Conservation (phyloP, 2,888 invertebrate genomes). For the Cacoxenus indagator region DNA sequence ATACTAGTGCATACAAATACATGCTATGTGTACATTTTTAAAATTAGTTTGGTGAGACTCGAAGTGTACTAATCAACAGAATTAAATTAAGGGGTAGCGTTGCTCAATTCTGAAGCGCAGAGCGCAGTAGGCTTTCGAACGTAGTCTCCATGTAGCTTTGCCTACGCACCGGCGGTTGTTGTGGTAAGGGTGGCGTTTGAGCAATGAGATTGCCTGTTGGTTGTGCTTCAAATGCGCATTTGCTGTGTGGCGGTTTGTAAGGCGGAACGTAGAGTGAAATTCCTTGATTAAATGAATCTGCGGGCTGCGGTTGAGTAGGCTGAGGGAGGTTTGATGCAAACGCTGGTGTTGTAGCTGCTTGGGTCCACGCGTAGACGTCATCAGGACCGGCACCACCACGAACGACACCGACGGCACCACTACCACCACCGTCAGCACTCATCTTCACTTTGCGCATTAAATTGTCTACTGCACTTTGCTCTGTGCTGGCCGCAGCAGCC, state of each 20-base stretch:
- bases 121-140: constrained; percentile 52
- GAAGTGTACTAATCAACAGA: not conserved
- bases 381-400: not conserved
- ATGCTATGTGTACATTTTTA: not conserved
- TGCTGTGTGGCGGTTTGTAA: no score
- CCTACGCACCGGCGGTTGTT: not conserved
- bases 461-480: constrained; percentile 55
- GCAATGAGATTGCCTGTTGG: constrained; percentile 40
- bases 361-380: no score
- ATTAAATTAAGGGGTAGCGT: not conserved
- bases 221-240: no score
- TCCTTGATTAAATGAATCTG: no score
- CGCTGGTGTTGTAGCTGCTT: constrained; percentile 37
- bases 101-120: constrained; percentile 52
- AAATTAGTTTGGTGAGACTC: not conserved
- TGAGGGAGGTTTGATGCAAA: constrained; percentile 1
- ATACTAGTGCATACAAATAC: not conserved
- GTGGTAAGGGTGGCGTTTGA: not conserved
- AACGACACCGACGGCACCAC: no score
- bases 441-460: constrained; percentile 65
- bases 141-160: constrained; percentile 27
- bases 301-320: no score
- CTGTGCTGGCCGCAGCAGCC: constrained; percentile 51
- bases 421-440: constrained; percentile 1
- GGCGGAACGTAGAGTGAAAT: no score